These are phyloP conservation scores for Drosophila sordidula DNA, from an alignment of 2,888 invertebrate genomes.

Conservation along the genomic window DNA sequence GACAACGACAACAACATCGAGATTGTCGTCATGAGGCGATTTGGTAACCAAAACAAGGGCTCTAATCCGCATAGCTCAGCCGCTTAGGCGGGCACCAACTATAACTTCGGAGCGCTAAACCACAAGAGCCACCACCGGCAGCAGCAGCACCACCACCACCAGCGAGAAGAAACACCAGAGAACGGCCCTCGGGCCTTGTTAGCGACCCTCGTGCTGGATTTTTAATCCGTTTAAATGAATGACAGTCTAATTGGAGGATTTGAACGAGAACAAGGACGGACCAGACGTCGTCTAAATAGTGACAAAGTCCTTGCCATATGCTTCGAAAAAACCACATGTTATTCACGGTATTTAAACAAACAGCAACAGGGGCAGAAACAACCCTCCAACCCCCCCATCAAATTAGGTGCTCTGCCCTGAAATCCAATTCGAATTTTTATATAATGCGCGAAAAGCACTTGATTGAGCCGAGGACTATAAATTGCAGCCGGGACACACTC, in stretches of 20 bases:
- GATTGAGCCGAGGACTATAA: slow-evolving; percentile 59
- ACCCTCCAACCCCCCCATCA: slow-evolving; percentile 60
- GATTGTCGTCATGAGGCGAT: slow-evolving; percentile 65
- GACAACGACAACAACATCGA: slow-evolving; percentile 2
- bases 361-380: slow-evolving; percentile 64
- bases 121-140: slow-evolving; percentile 60
- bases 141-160: slow-evolving; percentile 12
- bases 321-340: slow-evolving; percentile 85
- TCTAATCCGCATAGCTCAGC: slow-evolving; percentile 67
- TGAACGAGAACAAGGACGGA: slow-evolving; percentile 57
- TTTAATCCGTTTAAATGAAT: slow-evolving; percentile 85
- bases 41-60: slow-evolving; percentile 77
- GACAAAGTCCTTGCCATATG: slow-evolving; percentile 85
- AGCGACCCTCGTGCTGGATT: slow-evolving; percentile 58
- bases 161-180: background rate
- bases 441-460: slow-evolving; percentile 83
- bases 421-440: slow-evolving; percentile 84
- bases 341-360: slow-evolving; percentile 85
- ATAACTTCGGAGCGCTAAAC: slow-evolving; percentile 47
- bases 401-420: slow-evolving; percentile 71
- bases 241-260: slow-evolving; percentile 85
- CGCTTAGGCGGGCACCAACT: slow-evolving; percentile 40
- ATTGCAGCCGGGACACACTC: slow-evolving; percentile 47
- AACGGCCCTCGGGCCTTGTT: slow-evolving; percentile 64
- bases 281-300: slow-evolving; percentile 73